A percentile compares a stretch with the other conserved stretches of the same genome.
phyloP scores from a whole-genome alignment of 92 coral and sea anemone genomes.

The Micromussa lordhowensis region DNA sequence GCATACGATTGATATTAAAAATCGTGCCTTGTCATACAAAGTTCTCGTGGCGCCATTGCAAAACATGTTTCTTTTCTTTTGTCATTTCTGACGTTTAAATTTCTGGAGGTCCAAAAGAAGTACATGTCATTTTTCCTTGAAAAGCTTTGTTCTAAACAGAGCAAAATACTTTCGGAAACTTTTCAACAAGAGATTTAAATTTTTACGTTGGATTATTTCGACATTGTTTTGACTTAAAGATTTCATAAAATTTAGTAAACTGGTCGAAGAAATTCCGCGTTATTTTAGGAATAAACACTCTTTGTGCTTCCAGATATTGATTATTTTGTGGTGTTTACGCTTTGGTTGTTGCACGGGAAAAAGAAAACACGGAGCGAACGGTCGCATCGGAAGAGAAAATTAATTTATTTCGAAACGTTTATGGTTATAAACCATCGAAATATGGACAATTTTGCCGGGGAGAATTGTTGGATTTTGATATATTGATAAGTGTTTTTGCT shows the following conservation, averaged over 20 bases:
- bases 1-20: not conserved
- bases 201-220: not conserved
- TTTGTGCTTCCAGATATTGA: too few relatives aligned
- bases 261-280: not conserved
- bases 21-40: not conserved
- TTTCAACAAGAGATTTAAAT: too few relatives aligned
- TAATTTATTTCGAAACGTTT: not conserved
- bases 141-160: too few relatives aligned
- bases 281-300: not conserved
- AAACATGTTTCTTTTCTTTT: too few relatives aligned
- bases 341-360: not conserved
- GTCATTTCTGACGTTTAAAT: too few relatives aligned
- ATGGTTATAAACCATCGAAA: not conserved
- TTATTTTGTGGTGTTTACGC: too few relatives aligned
- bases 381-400: not conserved
- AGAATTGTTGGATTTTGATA: not conserved
- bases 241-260: too few relatives aligned
- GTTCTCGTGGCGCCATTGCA: not conserved
- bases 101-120: not conserved
- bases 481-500: not conserved
- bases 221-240: too few relatives aligned
- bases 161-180: too few relatives aligned
- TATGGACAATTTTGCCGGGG: not conserved
- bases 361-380: not conserved
- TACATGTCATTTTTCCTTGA: too few relatives aligned